Conservation (phyloP, 2,113 vertebrate genomes). For the Laticauda colubrina region DNA sequence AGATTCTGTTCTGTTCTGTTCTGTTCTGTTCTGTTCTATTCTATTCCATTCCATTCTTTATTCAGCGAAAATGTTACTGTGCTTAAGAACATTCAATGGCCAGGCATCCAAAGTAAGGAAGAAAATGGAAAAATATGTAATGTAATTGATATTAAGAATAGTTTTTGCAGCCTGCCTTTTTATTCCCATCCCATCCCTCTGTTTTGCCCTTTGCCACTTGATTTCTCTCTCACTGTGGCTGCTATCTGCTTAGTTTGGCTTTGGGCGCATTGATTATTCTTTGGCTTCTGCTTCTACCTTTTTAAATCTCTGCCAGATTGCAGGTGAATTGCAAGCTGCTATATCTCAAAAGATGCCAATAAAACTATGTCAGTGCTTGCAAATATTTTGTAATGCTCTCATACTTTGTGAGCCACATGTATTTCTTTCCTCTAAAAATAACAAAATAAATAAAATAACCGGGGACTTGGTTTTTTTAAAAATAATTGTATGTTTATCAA, state of each 20-base stretch:
- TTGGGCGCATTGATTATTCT: neutral
- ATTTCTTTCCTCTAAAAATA: constrained; percentile 52
- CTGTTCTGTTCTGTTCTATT: too few relatives aligned
- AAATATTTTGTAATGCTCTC: constrained; percentile 38
- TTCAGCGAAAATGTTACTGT: neutral
- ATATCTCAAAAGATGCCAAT: constrained; percentile 38
- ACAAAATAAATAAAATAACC: neutral
- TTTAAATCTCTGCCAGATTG: constrained; percentile 33
- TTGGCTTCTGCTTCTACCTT: neutral
- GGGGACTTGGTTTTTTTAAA: neutral
- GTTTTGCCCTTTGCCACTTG: neutral
- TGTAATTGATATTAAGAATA: neutral
- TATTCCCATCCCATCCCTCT: neutral
- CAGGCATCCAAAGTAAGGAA: neutral
- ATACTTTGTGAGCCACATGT: constrained; percentile 13
- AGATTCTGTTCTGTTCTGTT: too few relatives aligned
- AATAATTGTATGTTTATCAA: neutral
- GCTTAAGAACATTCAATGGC: neutral
- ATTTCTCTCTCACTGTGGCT: neutral
- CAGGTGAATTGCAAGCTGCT: neutral
- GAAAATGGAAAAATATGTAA: neutral
- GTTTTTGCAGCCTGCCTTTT: neutral
- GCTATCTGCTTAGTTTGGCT: neutral
- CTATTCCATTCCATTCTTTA: neutral
- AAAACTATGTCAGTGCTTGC: constrained; percentile 21